Percentiles rank a stretch among this genome's conserved stretches.
Evolutionary conservation across 1,140 invertebrate species (phyloP).

Genomic region (Ceratoteleas bidentatus): DNA sequence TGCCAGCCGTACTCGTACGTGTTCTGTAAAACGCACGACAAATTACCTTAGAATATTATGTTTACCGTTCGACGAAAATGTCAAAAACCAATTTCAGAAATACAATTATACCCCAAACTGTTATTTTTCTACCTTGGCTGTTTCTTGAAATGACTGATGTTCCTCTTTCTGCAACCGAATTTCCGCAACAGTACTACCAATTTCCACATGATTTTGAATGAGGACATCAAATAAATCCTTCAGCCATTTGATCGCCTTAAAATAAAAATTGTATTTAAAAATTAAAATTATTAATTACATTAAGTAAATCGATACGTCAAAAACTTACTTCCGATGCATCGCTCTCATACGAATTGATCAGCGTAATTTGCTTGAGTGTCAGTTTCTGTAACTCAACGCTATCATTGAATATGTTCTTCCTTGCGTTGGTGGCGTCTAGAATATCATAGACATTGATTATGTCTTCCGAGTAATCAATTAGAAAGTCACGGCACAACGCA

Average conservation of each 20-base stretch:
- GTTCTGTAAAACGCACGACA: slow-evolving; percentile 80
- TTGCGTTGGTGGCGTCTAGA: slow-evolving; percentile 84
- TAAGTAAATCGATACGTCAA: too few relatives aligned
- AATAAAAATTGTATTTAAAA: not conserved
- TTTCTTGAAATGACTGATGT: slow-evolving; percentile 89
- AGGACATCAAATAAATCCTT: slow-evolving; percentile 87
- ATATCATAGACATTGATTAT: slow-evolving; percentile 87
- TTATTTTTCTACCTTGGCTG: slow-evolving; percentile 83
- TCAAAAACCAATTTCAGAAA: not conserved
- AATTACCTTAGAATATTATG: not conserved
- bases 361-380: slow-evolving; percentile 88
- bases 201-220: slow-evolving; percentile 86
- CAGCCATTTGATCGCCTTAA: slow-evolving; percentile 87
- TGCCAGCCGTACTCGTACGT: slow-evolving; percentile 91
- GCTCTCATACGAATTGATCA: slow-evolving; percentile 88
- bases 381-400: slow-evolving; percentile 87
- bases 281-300: too few relatives aligned
- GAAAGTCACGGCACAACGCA: slow-evolving; percentile 87
- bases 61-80: not conserved
- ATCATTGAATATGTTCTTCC: slow-evolving; percentile 86
- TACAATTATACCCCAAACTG: too few relatives aligned
- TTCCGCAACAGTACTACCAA: slow-evolving; percentile 87
- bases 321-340: slow-evolving; percentile 86
- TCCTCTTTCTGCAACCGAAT: slow-evolving; percentile 89
- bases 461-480: slow-evolving; percentile 87